Evolutionary conservation across 2,797 vertebrate genomes (phyloP).

Genomic region (Halcyon smyrnensis): DNA sequence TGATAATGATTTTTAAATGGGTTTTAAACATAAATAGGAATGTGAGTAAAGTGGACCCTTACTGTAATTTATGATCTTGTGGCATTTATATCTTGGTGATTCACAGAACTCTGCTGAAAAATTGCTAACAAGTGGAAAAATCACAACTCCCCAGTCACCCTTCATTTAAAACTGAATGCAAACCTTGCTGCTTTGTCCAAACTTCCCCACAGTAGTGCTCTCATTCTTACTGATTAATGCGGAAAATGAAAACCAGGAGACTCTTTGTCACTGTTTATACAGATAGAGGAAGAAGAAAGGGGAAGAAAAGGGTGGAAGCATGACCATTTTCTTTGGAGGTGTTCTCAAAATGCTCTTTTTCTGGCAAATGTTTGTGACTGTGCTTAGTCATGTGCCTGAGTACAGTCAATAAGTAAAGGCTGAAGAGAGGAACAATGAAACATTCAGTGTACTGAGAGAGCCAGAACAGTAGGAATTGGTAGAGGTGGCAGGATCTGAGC

Average conservation of each 20-base stretch:
- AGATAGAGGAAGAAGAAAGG: not conserved
- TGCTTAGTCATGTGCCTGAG: not conserved
- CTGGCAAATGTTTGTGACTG: not conserved
- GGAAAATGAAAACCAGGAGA: conserved; percentile 61
- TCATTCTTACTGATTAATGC: conserved; percentile 55
- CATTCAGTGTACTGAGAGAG: not conserved
- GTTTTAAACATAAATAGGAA: not conserved
- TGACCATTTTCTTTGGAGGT: conserved; percentile 23
- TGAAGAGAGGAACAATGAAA: conserved; percentile 29
- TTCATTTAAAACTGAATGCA: conserved; percentile 6
- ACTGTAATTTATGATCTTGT: not conserved
- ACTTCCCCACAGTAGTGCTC: not conserved
- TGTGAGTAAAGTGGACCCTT: not conserved
- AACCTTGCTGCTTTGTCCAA: not conserved
- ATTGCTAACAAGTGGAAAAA: not conserved
- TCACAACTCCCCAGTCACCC: not conserved
- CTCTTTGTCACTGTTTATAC: conserved; percentile 9
- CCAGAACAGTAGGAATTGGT: not conserved
- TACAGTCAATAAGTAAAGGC: not conserved
- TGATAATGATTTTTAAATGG: not conserved
- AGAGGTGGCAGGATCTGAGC: conserved; percentile 24
- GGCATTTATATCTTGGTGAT: not conserved
- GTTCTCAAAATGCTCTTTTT: conserved; percentile 9
- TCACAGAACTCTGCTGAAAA: not conserved
- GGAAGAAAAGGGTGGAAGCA: not conserved